These are phyloP conservation scores for Eledone cirrhosa DNA, from an alignment of 2,888 invertebrate genomes.

Conservation along the genomic window DNA sequence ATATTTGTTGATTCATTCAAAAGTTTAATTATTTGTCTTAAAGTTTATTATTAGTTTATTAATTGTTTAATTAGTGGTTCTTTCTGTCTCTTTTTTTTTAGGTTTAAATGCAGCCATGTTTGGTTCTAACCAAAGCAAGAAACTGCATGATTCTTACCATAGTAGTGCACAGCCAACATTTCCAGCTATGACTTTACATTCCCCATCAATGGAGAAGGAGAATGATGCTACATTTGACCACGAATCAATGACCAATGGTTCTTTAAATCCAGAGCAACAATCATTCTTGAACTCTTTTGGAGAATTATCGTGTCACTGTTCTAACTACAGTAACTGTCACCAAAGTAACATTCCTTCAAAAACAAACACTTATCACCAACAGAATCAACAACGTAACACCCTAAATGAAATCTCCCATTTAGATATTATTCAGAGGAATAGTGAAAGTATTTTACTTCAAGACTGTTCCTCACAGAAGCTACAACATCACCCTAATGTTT, in stretches of 20 bases:
- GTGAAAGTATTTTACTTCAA: not conserved
- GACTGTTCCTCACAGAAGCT: not conserved
- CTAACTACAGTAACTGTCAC: conserved; percentile 22
- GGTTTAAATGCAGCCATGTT: conserved; percentile 3
- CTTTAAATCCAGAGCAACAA: not conserved
- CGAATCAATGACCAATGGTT: not conserved
- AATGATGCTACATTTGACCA: not conserved
- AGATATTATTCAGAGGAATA: not conserved
- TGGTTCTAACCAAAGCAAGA: conserved; percentile 10
- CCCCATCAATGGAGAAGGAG: not conserved
- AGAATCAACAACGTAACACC: not conserved
- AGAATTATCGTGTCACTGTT: conserved; percentile 16
- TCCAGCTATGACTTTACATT: not conserved
- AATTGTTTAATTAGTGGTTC: too few species aligned
- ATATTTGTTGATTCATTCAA: too few species aligned
- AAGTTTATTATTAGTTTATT: too few species aligned
- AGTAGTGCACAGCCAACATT: conserved; percentile 3
- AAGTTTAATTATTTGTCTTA: too few species aligned
- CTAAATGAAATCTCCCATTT: not conserved
- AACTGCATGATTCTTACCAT: conserved; percentile 4
- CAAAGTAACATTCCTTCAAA: conserved; percentile 25
- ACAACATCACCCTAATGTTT: not conserved
- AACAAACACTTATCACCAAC: conserved; percentile 18
- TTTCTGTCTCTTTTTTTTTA: too few species aligned
- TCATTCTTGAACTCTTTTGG: conserved; percentile 12